A percentile compares a stretch with the other conserved stretches of the same genome.
phyloP scores from a whole-genome alignment of 2,888 invertebrate genomes.

The Agrypnus murinus region DNA sequence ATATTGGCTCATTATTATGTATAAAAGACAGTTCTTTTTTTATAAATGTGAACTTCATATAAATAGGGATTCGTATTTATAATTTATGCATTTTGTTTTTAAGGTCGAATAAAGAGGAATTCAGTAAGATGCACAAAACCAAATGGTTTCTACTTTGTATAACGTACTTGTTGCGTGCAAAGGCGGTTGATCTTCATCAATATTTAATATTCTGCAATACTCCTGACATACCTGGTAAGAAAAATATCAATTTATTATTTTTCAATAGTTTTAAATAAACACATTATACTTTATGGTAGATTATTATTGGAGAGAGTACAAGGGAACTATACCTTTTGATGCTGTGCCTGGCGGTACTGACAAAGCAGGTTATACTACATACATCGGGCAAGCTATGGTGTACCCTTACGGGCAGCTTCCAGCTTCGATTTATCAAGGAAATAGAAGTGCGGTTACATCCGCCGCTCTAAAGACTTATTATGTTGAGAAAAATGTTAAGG shows the following conservation, averaged over 20 bases:
- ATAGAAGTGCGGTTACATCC: conserved; percentile 6
- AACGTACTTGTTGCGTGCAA: too few relatives aligned
- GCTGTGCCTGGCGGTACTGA: conserved; percentile 32
- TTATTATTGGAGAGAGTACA: conserved; percentile 25
- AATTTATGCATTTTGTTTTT: too few relatives aligned
- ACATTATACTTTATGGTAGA: background rate
- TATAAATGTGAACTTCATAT: too few relatives aligned
- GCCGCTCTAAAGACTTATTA: background rate
- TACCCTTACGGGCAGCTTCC: conserved; percentile 27
- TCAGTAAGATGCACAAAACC: too few relatives aligned
- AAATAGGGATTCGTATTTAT: too few relatives aligned
- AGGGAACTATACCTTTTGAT: background rate
- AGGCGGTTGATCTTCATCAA: too few relatives aligned
- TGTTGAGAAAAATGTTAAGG: conserved; percentile 4
- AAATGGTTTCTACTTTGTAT: too few relatives aligned
- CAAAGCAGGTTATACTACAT: conserved; percentile 25
- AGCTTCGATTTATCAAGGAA: conserved; percentile 30
- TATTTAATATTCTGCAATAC: conserved; percentile 14
- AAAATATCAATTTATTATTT: background rate
- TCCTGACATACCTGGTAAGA: conserved; percentile 2
- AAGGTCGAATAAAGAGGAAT: too few relatives aligned
- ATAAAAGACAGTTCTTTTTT: too few relatives aligned
- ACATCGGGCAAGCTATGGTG: conserved; percentile 42
- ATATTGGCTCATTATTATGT: too few relatives aligned
- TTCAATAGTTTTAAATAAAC: background rate